phyloP scores from a whole-genome alignment of 2,888 invertebrate genomes.

The Chelonus formosanus region DNA sequence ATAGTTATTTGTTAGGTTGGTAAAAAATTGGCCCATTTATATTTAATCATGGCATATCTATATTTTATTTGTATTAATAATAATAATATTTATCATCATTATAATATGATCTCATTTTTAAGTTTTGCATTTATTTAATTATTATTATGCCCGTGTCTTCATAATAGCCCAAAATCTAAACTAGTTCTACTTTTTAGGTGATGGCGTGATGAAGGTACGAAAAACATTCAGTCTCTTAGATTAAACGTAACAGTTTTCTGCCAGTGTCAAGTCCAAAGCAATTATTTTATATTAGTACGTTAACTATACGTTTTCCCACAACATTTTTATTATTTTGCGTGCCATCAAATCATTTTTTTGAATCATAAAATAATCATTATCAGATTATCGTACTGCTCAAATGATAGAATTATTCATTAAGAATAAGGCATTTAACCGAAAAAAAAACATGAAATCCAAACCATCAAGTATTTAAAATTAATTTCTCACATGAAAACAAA shows the following conservation, averaged over 20 bases:
- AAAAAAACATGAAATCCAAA: too few relatives aligned
- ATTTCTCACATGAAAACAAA: too few relatives aligned
- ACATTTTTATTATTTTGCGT: slow-evolving; percentile 16
- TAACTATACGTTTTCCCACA: slow-evolving; percentile 12
- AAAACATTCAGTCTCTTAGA: slow-evolving; percentile 50
- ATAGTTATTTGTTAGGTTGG: slow-evolving; percentile 12
- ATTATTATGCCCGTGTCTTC: too few relatives aligned
- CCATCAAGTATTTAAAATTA: too few relatives aligned
- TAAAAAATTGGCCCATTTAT: slow-evolving; percentile 49
- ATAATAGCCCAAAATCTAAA: too few relatives aligned
- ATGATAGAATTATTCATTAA: too few relatives aligned
- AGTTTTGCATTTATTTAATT: too few relatives aligned
- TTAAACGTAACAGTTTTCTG: slow-evolving; percentile 42
- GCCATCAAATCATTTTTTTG: neutral
- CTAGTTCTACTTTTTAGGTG: slow-evolving; percentile 34
- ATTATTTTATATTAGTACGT: slow-evolving; percentile 15
- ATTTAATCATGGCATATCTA: slow-evolving; percentile 27
- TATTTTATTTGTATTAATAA: slow-evolving; percentile 31
- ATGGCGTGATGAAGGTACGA: slow-evolving; percentile 45
- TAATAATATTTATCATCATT: slow-evolving; percentile 32
- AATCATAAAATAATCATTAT: slow-evolving; percentile 24
- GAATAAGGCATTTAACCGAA: too few relatives aligned
- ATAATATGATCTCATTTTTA: neutral
- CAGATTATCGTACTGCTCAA: neutral
- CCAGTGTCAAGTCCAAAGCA: slow-evolving; percentile 25